Base-by-base conservation (phyloP, 2,113 vertebrate species). In the Paralichthys olivaceus region DNA sequence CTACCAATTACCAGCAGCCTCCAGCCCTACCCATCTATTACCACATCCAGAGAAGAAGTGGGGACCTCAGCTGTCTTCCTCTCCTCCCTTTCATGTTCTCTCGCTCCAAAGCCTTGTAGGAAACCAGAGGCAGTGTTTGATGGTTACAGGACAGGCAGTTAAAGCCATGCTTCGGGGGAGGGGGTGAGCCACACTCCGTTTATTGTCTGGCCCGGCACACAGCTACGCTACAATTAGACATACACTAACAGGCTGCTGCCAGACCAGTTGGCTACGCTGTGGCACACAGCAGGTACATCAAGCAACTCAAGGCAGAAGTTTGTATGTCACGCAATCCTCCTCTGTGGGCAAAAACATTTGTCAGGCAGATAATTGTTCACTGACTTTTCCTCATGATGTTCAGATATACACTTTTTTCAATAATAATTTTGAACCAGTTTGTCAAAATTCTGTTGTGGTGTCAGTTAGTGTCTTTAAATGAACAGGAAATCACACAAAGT, bases 51-150 rank as follows among this genome's bases (percentile, higher is more conserved):
- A 87, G 73, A 19, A 84, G 75, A 79, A 82, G 79, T 51, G 32
- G 72, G 70, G 84, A 87, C 83, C 79, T 79, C 77, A 68, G 68
- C 75, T 84, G 78, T 81, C 80, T 86, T 84, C 83, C 80, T 83
- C 63, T 69, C n/a, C 79, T 76, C 45, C 66, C 75, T 90, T 90
- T 90, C 60, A 84, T 84, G 75, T 84, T 71, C 37, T 47, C 40
- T 43, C 8, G 7, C 69, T 86, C 64, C 75, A 85, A 79, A 86
- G 83, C 69, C 79, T 72, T 83, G 80, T 84, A 87, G 81, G 85
- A 89, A 88, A 80, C 84, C 69, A 69, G 68, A 67, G 63, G 67
- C 63, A 58, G 69, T 86, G 80, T 86, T 87, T 89, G 85, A 91
- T 87, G 89, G 87, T 87, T 73, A 56, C 53, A 73, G 70, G 79